A percentile compares a stretch with the other conserved stretches of the same genome.
Conservation (phyloP, 2,113 vertebrate species). For the Embiotoca jacksoni region DNA sequence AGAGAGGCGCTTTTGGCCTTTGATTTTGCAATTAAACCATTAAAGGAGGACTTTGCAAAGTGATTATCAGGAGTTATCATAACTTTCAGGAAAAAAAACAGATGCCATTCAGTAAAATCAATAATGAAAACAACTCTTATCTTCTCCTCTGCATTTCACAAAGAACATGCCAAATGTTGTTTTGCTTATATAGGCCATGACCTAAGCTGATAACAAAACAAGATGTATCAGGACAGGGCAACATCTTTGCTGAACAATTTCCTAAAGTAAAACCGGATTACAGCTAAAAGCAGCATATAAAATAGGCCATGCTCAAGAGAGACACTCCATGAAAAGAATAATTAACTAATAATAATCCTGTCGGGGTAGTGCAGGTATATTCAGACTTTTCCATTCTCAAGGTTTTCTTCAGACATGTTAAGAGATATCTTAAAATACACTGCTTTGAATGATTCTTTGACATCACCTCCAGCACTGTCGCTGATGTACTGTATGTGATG, state of each 20-base stretch:
- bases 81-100: slow-evolving; percentile 2
- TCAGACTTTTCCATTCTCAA: too few relatives aligned
- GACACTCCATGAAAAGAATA: too few relatives aligned
- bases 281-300: background rate
- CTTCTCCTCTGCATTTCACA: background rate
- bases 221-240: background rate
- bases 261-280: slow-evolving; percentile 4
- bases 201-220: slow-evolving; percentile 3
- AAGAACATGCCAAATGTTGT: background rate
- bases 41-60: background rate
- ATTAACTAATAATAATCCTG: too few relatives aligned
- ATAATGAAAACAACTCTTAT: background rate
- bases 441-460: too few relatives aligned
- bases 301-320: background rate
- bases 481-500: background rate
- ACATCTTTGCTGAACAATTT: background rate
- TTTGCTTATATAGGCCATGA: background rate
- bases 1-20: background rate
- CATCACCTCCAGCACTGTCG: background rate
- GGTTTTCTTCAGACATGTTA: too few relatives aligned
- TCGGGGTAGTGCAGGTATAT: too few relatives aligned
- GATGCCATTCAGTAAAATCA: background rate
- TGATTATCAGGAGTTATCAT: slow-evolving; percentile 10
- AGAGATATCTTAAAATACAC: too few relatives aligned
- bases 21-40: background rate